phyloP scores from a whole-genome alignment of 2,113 vertebrate genomes.

The Columba janthina region DNA sequence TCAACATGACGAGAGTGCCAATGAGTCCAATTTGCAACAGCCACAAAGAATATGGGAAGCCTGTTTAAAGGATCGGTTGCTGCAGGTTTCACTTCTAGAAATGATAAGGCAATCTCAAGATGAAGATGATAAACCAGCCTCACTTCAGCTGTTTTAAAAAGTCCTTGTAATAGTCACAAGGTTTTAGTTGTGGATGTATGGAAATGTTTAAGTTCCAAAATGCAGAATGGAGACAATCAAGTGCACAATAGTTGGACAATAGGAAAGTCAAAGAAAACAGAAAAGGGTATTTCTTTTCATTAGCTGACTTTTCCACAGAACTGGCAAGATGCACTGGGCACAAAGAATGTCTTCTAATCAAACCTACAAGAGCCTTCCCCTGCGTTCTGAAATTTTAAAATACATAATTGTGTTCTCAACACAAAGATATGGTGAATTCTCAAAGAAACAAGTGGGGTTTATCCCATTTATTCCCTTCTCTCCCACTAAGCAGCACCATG shows the following conservation, averaged over 20 bases:
- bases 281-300: not conserved
- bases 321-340: not conserved
- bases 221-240: constrained; percentile 34
- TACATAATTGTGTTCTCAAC: not conserved
- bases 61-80: not conserved
- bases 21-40: not conserved
- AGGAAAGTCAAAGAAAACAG: constrained; percentile 33
- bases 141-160: constrained; percentile 1
- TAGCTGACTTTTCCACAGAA: constrained; percentile 26
- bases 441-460: constrained; percentile 45
- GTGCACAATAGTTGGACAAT: not conserved
- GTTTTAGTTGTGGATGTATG: not conserved
- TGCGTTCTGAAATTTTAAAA: constrained; percentile 21
- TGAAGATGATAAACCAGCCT: not conserved
- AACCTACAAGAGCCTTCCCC: not conserved
- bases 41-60: not conserved
- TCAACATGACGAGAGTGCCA: not conserved
- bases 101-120: not conserved
- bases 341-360: constrained; percentile 50
- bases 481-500: constrained; percentile 71
- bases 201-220: constrained; percentile 43
- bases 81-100: not conserved
- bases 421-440: constrained; percentile 33
- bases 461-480: constrained; percentile 66
- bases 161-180: not conserved